phyloP scores from a whole-genome alignment of 2,113 vertebrate species.

The Cryptomyrus ogoouensis region DNA sequence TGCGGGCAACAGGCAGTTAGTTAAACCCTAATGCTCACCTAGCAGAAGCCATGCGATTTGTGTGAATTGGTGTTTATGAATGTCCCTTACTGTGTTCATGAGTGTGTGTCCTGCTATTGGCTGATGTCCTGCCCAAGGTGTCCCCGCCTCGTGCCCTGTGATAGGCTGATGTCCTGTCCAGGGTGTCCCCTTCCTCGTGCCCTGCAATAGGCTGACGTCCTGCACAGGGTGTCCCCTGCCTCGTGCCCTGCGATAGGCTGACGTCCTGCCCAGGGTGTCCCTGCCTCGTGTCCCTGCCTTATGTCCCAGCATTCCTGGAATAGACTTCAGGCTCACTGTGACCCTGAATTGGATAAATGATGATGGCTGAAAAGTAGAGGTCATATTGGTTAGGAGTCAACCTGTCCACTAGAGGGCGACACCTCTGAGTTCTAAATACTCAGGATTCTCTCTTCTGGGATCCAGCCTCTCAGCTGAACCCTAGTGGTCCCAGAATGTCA shows the following conservation, averaged over 20 bases:
- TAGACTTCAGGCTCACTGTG: not conserved
- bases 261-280: too few species aligned
- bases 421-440: not conserved
- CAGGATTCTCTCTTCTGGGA: not conserved
- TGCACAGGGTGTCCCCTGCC: too few species aligned
- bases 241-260: too few species aligned
- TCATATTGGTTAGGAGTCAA: not conserved
- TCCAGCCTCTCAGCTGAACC: not conserved
- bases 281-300: not conserved
- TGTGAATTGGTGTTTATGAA: not conserved
- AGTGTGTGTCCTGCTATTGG: not conserved
- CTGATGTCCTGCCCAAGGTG: not conserved
- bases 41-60: not conserved
- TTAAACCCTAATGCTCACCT: not conserved
- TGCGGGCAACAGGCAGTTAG: not conserved
- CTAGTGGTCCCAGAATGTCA: not conserved
- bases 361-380: not conserved
- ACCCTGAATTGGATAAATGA: not conserved
- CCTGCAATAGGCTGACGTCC: too few species aligned
- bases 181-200: not conserved
- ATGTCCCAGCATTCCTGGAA: not conserved
- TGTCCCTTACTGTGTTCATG: not conserved
- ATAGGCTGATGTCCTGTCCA: not conserved
- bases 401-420: not conserved
- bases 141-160: too few species aligned